Conservation (phyloP, 1,140 invertebrate species). For the Eriosoma lanigerum region DNA sequence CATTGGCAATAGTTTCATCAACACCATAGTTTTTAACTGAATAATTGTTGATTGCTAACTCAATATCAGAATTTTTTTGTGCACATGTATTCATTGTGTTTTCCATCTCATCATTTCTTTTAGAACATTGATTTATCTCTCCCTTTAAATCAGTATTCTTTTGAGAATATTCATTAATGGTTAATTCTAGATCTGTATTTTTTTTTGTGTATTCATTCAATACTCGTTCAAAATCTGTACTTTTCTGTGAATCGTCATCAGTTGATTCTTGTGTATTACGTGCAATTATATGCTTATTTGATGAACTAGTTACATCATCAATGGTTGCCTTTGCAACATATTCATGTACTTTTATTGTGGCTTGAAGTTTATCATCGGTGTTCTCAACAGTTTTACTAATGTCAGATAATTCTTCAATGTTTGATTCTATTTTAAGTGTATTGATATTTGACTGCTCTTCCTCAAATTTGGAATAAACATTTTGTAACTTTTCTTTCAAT, state of each 20-base stretch:
- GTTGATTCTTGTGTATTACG: conserved; percentile 4
- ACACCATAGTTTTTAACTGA: not conserved
- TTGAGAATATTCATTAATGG: conserved; percentile 22
- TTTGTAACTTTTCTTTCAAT: conserved; percentile 29
- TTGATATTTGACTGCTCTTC: not conserved
- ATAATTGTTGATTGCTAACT: not conserved
- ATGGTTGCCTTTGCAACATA: not conserved
- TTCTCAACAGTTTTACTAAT: not conserved
- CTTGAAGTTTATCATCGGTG: not conserved
- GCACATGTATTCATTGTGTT: conserved; percentile 39
- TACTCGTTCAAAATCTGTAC: conserved; percentile 13
- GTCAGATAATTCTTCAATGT: not conserved
- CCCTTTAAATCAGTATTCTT: not conserved
- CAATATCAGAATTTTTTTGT: conserved; percentile 40
- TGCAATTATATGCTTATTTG: not conserved
- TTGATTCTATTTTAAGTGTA: not conserved
- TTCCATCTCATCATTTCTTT: conserved; percentile 28
- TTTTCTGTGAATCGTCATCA: conserved; percentile 32
- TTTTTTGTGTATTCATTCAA: conserved; percentile 19
- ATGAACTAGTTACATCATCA: not conserved
- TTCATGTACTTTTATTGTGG: not conserved
- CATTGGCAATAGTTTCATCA: not conserved
- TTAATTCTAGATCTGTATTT: conserved; percentile 18
- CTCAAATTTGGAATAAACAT: not conserved
- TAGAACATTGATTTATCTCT: conserved; percentile 26